Conservation (phyloP, 2,113 vertebrate species). For the Lepus americanus region DNA sequence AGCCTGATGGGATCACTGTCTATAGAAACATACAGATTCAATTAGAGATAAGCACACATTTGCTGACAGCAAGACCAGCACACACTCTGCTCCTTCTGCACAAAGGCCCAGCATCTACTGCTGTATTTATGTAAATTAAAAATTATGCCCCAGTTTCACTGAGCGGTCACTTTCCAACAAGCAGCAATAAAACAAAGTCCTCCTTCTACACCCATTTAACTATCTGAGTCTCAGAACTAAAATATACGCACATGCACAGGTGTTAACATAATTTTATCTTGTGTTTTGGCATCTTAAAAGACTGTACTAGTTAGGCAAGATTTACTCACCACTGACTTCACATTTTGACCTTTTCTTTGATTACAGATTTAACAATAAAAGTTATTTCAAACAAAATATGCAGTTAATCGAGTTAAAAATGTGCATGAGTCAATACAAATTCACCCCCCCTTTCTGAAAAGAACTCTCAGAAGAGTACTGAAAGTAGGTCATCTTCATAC, state of each 20-base stretch:
- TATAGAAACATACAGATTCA: constrained; percentile 84
- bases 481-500: constrained; percentile 67
- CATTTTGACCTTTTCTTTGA: constrained; percentile 29
- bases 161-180: constrained; percentile 63
- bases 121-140: constrained; percentile 60
- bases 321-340: neutral
- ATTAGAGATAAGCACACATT: constrained; percentile 77
- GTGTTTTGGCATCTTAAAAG: neutral
- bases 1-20: constrained; percentile 93
- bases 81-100: neutral
- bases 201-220: constrained; percentile 46
- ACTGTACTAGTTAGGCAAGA: neutral
- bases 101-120: neutral
- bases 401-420: constrained; percentile 64
- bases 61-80: constrained; percentile 57
- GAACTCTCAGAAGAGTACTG: constrained; percentile 29
- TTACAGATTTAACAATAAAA: constrained; percentile 46
- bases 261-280: constrained; percentile 27
- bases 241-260: neutral
- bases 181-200: constrained; percentile 57
- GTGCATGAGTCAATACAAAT: constrained; percentile 54
- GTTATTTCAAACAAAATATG: constrained; percentile 33
- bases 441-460: constrained; percentile 39
- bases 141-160: constrained; percentile 42
- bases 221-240: constrained; percentile 33